Percentiles rank a stretch among this genome's conserved stretches.
Evolutionary conservation across 2,113 vertebrate species (phyloP).

Genomic region (Podilymbus podiceps): DNA sequence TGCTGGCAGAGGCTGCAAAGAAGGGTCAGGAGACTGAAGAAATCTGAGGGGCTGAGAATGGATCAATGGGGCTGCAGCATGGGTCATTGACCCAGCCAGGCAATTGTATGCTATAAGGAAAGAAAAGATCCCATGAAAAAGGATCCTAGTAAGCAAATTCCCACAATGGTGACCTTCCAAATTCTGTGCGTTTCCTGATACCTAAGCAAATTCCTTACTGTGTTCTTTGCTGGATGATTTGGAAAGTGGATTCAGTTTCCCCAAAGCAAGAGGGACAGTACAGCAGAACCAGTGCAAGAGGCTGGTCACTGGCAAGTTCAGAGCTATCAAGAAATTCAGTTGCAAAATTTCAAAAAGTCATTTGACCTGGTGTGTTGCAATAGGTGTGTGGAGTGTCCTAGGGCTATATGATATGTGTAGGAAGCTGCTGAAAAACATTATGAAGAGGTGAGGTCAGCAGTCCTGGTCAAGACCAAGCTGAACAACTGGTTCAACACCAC

Average conservation of each 20-base stretch:
- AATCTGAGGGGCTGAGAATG: background rate
- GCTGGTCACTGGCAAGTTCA: background rate
- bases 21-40: background rate
- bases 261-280: background rate
- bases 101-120: background rate
- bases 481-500: slow-evolving; percentile 57
- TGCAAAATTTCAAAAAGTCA: slow-evolving; percentile 48
- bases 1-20: background rate
- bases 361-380: background rate
- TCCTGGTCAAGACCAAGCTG: slow-evolving; percentile 58
- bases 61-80: background rate
- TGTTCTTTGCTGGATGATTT: background rate
- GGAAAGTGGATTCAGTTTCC: background rate
- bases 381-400: slow-evolving; percentile 32
- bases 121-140: background rate
- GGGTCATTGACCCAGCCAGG: background rate
- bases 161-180: background rate
- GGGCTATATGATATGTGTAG: slow-evolving; percentile 58
- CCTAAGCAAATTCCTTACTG: background rate
- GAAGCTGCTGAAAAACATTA: slow-evolving; percentile 50
- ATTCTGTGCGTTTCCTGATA: background rate
- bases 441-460: slow-evolving; percentile 61
- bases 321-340: slow-evolving; percentile 9
- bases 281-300: background rate
- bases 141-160: background rate